Evolutionary conservation across 2,888 invertebrate genomes (phyloP), one percentile per base, ranked within the genome.

Genomic region (Athripsodes cinereus): DNA sequence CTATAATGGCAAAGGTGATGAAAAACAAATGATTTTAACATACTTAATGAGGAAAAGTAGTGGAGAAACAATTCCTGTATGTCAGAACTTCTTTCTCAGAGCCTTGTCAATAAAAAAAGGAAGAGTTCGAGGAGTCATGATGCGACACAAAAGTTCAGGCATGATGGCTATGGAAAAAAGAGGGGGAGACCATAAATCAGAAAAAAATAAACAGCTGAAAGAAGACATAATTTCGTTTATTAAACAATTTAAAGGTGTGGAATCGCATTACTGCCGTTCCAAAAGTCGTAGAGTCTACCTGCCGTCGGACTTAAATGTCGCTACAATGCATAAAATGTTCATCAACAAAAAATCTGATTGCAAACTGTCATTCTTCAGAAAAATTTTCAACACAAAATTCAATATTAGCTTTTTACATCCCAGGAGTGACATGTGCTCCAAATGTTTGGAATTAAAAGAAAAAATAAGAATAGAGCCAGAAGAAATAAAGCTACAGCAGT

Each of bases 351-450:
- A 50, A 47, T 47, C 47, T 47, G 47, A 47, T 40, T 40, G 13
- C 40, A 40, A 40, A 55, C 40, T 51, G 34, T 60, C 60, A 53
- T 67, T 61, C 49, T 67, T 67, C 63, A 20, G 66, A 57, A 53
- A 65, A 22, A 60, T 66, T n/a, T n/a, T n/a, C n/a, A n/a, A n/a
- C n/a, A n/a, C n/a, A n/a, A n/a, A n/a, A 40, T 67, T 63, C 51
- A 67, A 66, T 61, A 52, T 65, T 48, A 65, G 67, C 16, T 67
- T 67, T 64, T 65, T 66, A 2, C 57, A 55, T 44, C 66, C 65
- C 34, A 54, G 59, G 20, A 65, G 65, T n/a, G 67, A 66, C 48
- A 59, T 65, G 60, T 67, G 67, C 53, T 68, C 66, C n/a, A 67
- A 56, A 58, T 68, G 66, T 58, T 52, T 68, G 20, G 61, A 66